Conservation (phyloP, 2,113 vertebrate genomes). For the Tylochromis polylepis region DNA sequence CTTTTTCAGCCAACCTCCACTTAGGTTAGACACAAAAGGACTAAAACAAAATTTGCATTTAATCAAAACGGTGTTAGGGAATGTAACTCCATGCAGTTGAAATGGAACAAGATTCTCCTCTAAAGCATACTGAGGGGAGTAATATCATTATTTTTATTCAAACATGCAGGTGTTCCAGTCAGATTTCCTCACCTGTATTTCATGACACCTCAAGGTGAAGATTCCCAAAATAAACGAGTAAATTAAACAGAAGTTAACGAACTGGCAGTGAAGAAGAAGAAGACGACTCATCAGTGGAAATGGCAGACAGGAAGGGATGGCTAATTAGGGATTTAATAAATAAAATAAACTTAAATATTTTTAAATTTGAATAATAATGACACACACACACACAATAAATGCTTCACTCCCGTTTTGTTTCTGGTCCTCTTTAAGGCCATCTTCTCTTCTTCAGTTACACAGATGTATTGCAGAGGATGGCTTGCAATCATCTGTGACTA, state of each 20-base stretch:
- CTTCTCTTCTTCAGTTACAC: not conserved
- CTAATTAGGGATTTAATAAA: not conserved
- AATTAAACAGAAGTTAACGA: not conserved
- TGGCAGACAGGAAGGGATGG: not conserved
- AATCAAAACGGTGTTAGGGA: not conserved
- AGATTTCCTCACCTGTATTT: not conserved
- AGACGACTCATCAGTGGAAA: rapidly evolving
- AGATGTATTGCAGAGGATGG: not conserved
- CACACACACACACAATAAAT: not conserved
- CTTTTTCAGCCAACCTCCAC: not conserved
- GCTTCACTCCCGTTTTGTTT: not conserved
- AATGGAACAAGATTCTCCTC: not conserved
- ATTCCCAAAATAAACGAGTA: not conserved
- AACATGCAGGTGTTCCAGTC: not conserved
- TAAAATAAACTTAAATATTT: not conserved
- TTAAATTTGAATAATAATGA: not conserved
- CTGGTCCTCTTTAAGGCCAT: not conserved
- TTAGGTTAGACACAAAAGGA: not conserved
- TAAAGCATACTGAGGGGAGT: too few species aligned
- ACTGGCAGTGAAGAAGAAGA: not conserved
- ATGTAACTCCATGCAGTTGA: not conserved
- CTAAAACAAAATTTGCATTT: not conserved
- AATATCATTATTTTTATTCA: not conserved
- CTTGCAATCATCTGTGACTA: not conserved
- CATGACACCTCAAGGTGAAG: not conserved